Conservation (phyloP, 2,888 invertebrate species). For the Dioctria rufipes region DNA sequence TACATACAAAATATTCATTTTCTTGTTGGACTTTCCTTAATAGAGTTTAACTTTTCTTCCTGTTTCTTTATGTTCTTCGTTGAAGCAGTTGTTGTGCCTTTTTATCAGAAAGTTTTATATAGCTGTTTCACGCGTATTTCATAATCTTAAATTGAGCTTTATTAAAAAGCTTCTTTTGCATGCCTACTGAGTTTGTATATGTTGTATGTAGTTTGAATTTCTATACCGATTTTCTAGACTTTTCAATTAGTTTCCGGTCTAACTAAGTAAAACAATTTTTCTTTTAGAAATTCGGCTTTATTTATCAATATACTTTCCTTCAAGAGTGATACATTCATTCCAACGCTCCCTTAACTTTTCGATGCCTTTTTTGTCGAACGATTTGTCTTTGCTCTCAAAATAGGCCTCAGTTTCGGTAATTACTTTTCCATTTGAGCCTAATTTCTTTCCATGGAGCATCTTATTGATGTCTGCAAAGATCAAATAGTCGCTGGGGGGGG, state of each 20-base stretch:
- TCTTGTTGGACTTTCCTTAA: no score
- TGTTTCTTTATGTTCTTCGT: no score
- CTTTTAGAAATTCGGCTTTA: conserved; percentile 39
- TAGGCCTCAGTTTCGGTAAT: conserved; percentile 43
- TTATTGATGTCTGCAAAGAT: conserved; percentile 32
- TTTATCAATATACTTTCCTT: conserved; percentile 41
- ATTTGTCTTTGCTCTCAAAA: conserved; percentile 43
- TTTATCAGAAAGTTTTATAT: no score
- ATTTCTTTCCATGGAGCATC: conserved; percentile 38
- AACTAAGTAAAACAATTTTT: conserved; percentile 26
- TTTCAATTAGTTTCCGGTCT: neutral
- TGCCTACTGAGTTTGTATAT: no score
- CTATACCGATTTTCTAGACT: no score
- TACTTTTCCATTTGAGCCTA: neutral
- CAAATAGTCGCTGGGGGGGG: conserved; percentile 37
- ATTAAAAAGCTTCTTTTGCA: no score
- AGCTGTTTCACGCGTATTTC: no score
- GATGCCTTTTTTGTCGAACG: conserved; percentile 32
- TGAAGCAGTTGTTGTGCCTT: no score
- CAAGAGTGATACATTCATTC: conserved; percentile 31
- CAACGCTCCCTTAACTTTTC: conserved; percentile 42
- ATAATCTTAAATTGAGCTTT: no score
- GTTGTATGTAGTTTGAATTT: no score
- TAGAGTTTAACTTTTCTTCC: no score
- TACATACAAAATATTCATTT: no score